Percentiles rank a stretch among this genome's conserved stretches.
These are phyloP conservation scores for Tychaedon coryphoeus DNA, from an alignment of 2,113 vertebrate species.

Conservation along the genomic window DNA sequence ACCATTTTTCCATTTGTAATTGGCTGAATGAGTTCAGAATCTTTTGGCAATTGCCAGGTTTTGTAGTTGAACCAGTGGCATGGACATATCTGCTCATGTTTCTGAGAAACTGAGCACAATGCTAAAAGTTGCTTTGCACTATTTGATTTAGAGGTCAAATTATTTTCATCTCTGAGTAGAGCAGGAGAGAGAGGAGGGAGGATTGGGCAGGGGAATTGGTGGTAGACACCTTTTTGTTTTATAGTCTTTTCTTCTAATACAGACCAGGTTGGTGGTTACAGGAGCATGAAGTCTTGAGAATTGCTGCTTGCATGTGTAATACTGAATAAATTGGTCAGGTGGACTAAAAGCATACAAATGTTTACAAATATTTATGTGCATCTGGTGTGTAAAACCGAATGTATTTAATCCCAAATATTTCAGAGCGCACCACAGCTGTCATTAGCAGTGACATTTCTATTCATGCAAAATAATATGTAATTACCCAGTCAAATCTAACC, in stretches of 20 bases:
- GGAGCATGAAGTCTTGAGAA: background rate
- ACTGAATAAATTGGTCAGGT: background rate
- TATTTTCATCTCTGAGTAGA: background rate
- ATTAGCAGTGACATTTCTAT: background rate
- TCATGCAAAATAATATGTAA: conserved; percentile 18
- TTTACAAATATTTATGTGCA: background rate
- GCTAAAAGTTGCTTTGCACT: background rate
- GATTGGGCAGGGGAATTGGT: background rate
- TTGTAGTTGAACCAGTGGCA: background rate
- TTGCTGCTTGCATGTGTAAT: background rate
- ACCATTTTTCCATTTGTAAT: background rate
- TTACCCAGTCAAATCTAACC: conserved; percentile 29
- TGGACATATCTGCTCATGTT: background rate
- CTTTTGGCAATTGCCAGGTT: background rate
- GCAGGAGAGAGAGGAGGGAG: background rate
- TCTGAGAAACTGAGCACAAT: background rate
- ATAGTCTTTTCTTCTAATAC: background rate
- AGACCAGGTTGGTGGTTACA: background rate
- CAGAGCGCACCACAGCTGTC: background rate
- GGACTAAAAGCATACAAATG: background rate
- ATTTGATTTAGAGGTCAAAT: background rate
- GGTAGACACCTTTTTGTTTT: background rate
- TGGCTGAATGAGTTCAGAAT: background rate
- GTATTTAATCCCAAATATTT: background rate
- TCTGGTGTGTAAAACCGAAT: background rate